These are phyloP conservation scores for Nyctibius grandis DNA, from an alignment of 2,797 vertebrate genomes.

Conservation along the genomic window DNA sequence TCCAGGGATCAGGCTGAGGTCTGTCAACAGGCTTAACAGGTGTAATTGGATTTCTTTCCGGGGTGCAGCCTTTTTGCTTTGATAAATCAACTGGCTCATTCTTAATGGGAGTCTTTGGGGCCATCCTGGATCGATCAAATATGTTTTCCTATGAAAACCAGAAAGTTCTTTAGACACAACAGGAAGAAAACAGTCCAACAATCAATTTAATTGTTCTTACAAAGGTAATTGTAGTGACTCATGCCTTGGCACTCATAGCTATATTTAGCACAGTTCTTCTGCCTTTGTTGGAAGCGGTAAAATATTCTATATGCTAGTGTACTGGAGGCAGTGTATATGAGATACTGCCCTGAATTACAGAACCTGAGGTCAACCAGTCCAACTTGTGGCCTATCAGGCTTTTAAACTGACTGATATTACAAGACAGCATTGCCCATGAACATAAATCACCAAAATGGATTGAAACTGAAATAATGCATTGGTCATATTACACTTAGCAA, in stretches of 20 bases:
- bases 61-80: constrained; percentile 73
- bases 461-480: neutral
- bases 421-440: neutral
- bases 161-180: constrained; percentile 21
- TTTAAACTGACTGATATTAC: neutral
- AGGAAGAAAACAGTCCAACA: neutral
- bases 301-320: neutral
- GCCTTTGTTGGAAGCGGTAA: neutral
- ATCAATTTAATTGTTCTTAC: neutral
- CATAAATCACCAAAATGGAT: neutral
- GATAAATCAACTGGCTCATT: constrained; percentile 74
- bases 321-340: neutral
- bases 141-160: constrained; percentile 85
- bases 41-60: constrained; percentile 83
- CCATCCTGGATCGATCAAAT: constrained; percentile 79
- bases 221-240: neutral
- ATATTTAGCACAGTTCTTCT: neutral
- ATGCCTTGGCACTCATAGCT: neutral
- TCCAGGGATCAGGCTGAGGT: constrained; percentile 84
- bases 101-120: constrained; percentile 82
- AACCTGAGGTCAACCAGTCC: neutral
- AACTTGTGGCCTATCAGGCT: neutral
- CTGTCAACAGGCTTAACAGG: constrained; percentile 82
- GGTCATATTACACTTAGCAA: neutral
- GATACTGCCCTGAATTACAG: neutral